These are phyloP conservation scores for Ophion obscuratus DNA, from an alignment of 2,888 invertebrate genomes.

Conservation along the genomic window DNA sequence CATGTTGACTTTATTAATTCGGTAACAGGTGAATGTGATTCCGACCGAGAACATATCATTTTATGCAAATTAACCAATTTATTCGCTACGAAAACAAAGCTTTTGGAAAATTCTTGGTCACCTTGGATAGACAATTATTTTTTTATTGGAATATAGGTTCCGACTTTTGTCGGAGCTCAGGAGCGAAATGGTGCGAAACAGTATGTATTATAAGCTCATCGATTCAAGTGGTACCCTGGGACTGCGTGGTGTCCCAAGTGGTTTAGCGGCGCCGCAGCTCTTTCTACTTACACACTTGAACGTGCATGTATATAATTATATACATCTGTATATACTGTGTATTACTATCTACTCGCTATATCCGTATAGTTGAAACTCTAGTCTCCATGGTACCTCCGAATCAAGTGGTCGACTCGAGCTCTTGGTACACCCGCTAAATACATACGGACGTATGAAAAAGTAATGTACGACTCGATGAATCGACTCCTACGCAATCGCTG, in stretches of 20 bases:
- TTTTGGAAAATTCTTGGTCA: not conserved
- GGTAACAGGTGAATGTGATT: too few species aligned
- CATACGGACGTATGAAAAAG: slow-evolving; percentile 4
- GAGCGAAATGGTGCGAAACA: slow-evolving; percentile 38
- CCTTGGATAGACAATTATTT: not conserved
- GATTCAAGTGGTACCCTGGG: slow-evolving; percentile 54
- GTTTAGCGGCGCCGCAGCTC: slow-evolving; percentile 51
- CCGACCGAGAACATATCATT: too few species aligned
- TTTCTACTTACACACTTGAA: slow-evolving; percentile 22
- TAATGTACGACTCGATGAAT: slow-evolving; percentile 24
- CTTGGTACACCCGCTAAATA: slow-evolving; percentile 20
- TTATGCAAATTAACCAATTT: not conserved
- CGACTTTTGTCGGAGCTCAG: slow-evolving; percentile 17
- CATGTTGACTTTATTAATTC: too few species aligned
- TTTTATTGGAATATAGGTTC: not conserved
- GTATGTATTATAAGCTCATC: slow-evolving; percentile 53
- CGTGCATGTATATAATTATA: slow-evolving; percentile 2
- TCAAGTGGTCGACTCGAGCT: slow-evolving; percentile 28
- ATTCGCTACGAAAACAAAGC: not conserved
- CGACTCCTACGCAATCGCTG: slow-evolving; percentile 25
- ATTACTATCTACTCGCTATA: slow-evolving; percentile 26
- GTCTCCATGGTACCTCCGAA: slow-evolving; percentile 39
- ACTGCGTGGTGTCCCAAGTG: slow-evolving; percentile 48
- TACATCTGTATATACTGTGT: not conserved
- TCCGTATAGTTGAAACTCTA: slow-evolving; percentile 31